phyloP scores from a whole-genome alignment of 1,140 invertebrate genomes.

The Brachionus asplanchnoidis region DNA sequence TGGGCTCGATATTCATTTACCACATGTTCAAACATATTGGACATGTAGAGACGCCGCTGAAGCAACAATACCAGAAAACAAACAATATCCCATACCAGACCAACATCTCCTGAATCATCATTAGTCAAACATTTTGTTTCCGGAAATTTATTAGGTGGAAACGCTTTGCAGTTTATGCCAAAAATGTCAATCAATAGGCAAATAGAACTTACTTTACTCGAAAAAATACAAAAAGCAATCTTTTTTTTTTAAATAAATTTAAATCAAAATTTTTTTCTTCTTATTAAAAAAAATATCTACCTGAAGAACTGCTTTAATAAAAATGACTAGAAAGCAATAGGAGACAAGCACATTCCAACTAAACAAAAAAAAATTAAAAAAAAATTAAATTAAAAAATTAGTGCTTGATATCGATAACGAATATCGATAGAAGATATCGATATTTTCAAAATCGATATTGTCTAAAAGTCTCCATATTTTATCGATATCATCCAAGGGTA shows the following conservation, averaged over 20 bases:
- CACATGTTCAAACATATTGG: slow-evolving; percentile 91
- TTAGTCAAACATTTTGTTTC: slow-evolving; percentile 47
- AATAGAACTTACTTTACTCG: slow-evolving; percentile 62
- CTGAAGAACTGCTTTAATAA: slow-evolving; percentile 69
- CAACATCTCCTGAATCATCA: slow-evolving; percentile 16
- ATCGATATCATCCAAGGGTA: no score
- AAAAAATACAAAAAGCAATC: slow-evolving; percentile 68
- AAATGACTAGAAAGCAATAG: slow-evolving; percentile 83
- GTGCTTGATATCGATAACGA: no score
- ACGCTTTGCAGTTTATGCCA: slow-evolving; percentile 70
- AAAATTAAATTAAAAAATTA: not conserved
- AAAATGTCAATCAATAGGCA: slow-evolving; percentile 87
- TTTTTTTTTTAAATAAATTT: not conserved
- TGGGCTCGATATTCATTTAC: slow-evolving; percentile 88
- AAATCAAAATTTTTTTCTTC: not conserved
- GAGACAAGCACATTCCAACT: slow-evolving; percentile 85
- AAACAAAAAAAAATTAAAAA: slow-evolving; percentile 46
- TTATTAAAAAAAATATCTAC: not conserved
- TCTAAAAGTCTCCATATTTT: no score
- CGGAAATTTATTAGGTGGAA: not conserved
- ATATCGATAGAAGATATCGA: no score
- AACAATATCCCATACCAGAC: slow-evolving; percentile 85
- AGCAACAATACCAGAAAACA: slow-evolving; percentile 87
- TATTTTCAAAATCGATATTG: no score
- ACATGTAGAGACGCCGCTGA: slow-evolving; percentile 82